Evolutionary conservation across 2,113 vertebrate species (phyloP).

Genomic region (Xenopus borealis): DNA sequence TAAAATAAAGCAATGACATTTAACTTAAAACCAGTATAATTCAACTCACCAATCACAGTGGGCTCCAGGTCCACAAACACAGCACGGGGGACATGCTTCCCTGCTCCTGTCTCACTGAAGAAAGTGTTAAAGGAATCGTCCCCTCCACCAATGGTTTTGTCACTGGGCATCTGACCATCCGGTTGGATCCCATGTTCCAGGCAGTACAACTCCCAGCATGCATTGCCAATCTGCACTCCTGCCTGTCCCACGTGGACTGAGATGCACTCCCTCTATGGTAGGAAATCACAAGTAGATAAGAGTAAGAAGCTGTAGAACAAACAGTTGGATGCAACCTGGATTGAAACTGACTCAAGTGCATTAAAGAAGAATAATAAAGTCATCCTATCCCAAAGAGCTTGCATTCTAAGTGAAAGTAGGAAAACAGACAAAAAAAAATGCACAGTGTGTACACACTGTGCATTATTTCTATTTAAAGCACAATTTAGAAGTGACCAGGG

Average conservation of each 20-base stretch:
- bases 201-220: constrained; percentile 54
- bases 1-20: too few relatives aligned
- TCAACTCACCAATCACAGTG: constrained; percentile 70
- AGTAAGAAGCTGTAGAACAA: too few relatives aligned
- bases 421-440: too few relatives aligned
- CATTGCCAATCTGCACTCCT: constrained; percentile 50
- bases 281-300: not conserved
- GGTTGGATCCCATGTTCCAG: constrained; percentile 53
- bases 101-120: constrained; percentile 63
- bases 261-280: constrained; percentile 46
- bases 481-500: too few relatives aligned
- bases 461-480: too few relatives aligned
- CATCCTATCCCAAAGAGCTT: too few relatives aligned
- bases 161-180: constrained; percentile 48
- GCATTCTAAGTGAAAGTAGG: too few relatives aligned
- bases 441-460: too few relatives aligned
- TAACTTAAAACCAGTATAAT: too few relatives aligned
- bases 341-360: too few relatives aligned
- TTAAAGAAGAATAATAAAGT: too few relatives aligned
- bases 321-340: too few relatives aligned
- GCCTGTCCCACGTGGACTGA: constrained; percentile 53
- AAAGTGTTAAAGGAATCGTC: constrained; percentile 59
- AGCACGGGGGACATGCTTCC: constrained; percentile 77
- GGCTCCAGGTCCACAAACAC: constrained; percentile 82
- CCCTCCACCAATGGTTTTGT: constrained; percentile 48